Evolutionary conservation across 2,797 vertebrate genomes (phyloP).

Genomic region (Tarsius wallacei): DNA sequence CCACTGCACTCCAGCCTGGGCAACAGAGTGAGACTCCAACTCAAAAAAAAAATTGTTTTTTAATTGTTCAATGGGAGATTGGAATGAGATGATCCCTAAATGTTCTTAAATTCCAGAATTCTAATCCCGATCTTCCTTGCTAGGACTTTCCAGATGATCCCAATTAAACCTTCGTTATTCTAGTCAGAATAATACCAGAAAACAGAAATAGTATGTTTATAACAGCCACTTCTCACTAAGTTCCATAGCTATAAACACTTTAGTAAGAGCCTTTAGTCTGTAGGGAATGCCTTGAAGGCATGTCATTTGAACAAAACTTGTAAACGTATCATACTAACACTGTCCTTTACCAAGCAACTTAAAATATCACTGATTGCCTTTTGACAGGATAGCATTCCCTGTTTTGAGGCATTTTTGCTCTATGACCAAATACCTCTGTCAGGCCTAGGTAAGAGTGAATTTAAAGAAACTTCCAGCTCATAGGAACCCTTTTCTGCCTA

Average conservation of each 20-base stretch:
- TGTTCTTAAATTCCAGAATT: constrained; percentile 22
- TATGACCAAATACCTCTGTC: background rate
- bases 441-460: background rate
- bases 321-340: background rate
- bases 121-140: background rate
- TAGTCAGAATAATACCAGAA: constrained; percentile 38
- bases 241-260: background rate
- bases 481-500: background rate
- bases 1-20: no score
- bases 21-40: no score
- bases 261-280: background rate
- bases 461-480: constrained; percentile 3
- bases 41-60: no score
- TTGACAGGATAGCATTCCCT: background rate
- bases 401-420: constrained; percentile 7
- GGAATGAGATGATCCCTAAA: constrained; percentile 18
- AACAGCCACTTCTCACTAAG: background rate
- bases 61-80: background rate
- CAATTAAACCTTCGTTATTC: constrained; percentile 11
- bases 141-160: constrained; percentile 4
- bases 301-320: background rate
- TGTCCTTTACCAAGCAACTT: constrained; percentile 53
- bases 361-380: constrained; percentile 40
- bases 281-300: background rate
- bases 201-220: background rate